Percentiles rank a stretch among this genome's conserved stretches.
Conservation (phyloP, 2,888 invertebrate genomes). For the Tenthredo livida region DNA sequence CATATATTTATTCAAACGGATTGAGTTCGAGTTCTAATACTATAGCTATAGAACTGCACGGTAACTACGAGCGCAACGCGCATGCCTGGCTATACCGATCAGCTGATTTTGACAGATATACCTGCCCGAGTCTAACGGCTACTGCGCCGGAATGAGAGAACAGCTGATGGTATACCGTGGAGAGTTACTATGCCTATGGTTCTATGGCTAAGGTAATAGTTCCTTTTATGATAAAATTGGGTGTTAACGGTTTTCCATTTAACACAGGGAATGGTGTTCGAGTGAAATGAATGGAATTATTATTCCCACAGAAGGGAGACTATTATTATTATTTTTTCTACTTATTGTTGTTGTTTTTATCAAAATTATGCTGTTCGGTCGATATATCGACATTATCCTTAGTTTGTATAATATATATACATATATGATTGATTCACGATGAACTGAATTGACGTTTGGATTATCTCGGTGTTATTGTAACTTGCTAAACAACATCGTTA, state of each 20-base stretch:
- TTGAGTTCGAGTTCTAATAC: neutral
- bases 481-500: neutral
- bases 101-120: slow-evolving; percentile 54
- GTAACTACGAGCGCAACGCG: neutral
- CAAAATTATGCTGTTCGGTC: neutral
- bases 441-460: neutral
- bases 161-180: slow-evolving; percentile 44
- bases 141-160: slow-evolving; percentile 46
- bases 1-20: neutral
- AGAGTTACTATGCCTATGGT: slow-evolving; percentile 17
- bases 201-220: neutral
- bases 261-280: neutral
- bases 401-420: neutral
- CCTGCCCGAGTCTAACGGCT: slow-evolving; percentile 46
- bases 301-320: neutral
- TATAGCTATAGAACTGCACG: neutral
- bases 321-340: neutral
- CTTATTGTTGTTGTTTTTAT: too few species aligned
- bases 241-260: slow-evolving; percentile 28
- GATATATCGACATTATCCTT: neutral
- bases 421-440: slow-evolving; percentile 8
- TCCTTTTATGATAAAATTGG: neutral
- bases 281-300: slow-evolving; percentile 13
- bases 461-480: neutral
- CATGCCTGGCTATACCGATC: slow-evolving; percentile 43